Conservation (phyloP, 1,140 invertebrate genomes). For the Belonocnema kinseyi region DNA sequence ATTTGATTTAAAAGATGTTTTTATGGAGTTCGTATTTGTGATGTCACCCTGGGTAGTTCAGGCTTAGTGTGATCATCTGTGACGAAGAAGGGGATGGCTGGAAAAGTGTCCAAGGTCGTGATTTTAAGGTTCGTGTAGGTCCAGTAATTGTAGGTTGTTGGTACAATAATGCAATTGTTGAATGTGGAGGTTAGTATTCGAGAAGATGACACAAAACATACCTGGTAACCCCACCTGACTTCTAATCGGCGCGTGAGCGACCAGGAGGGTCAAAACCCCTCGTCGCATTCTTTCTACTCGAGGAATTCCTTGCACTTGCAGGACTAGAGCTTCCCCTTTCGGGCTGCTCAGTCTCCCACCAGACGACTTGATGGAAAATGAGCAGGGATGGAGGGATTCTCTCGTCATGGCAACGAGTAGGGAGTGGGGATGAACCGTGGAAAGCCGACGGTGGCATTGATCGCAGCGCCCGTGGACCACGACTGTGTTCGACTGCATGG, state of each 20-base stretch:
- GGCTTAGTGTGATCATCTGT: too few relatives aligned
- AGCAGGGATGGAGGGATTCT: constrained; percentile 67
- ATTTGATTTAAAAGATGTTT: too few relatives aligned
- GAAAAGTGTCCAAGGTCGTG: too few relatives aligned
- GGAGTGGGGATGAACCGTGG: constrained; percentile 56
- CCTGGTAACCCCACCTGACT: constrained; percentile 13
- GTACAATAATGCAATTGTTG: neutral
- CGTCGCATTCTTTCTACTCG: constrained; percentile 40
- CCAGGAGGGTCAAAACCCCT: constrained; percentile 55
- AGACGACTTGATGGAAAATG: constrained; percentile 35
- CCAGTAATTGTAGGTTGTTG: too few relatives aligned
- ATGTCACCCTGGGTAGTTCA: too few relatives aligned
- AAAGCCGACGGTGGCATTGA: constrained; percentile 72
- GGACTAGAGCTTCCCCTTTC: constrained; percentile 56
- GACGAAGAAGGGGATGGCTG: too few relatives aligned
- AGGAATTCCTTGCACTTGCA: constrained; percentile 58
- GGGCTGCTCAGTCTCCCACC: constrained; percentile 61
- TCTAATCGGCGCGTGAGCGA: constrained; percentile 1
- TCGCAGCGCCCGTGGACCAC: constrained; percentile 67
- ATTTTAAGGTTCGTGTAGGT: too few relatives aligned
- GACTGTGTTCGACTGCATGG: constrained; percentile 54
- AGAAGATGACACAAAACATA: constrained; percentile 33
- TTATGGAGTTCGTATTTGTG: too few relatives aligned
- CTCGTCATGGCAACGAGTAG: constrained; percentile 67
- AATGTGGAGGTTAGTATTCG: constrained; percentile 41